Conservation (phyloP, 2,888 invertebrate species). For the Himalopsyche japonica region DNA sequence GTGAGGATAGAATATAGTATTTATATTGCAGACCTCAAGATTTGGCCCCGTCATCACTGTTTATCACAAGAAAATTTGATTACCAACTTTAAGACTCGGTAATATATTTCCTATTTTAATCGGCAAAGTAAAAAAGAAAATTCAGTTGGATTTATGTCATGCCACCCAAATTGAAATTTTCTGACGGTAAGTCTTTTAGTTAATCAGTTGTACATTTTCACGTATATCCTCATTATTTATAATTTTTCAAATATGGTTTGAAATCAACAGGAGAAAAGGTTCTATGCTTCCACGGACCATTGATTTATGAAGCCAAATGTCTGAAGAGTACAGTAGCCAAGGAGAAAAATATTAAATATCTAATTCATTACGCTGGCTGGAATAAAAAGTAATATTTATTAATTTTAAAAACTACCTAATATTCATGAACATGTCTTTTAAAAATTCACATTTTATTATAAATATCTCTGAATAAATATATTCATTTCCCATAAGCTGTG, state of each 20-base stretch:
- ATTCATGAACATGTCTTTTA: no score
- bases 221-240: neutral
- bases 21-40: no score
- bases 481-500: no score
- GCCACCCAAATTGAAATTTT: constrained; percentile 73
- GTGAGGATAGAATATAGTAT: no score
- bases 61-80: no score
- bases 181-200: constrained; percentile 62
- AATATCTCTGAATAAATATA: no score
- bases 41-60: no score
- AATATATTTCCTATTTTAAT: no score
- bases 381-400: constrained; percentile 81
- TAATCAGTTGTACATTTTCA: neutral
- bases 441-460: no score
- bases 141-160: constrained; percentile 43
- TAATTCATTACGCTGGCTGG: constrained; percentile 97
- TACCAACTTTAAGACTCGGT: no score
- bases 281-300: constrained; percentile 92
- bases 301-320: constrained; percentile 96
- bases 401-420: neutral
- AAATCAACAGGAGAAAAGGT: constrained; percentile 78
- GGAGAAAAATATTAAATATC: constrained; percentile 86
- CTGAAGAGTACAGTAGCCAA: constrained; percentile 80
- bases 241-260: neutral
- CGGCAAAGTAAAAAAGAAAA: no score